These are phyloP conservation scores for Eremophila alpestris DNA, from an alignment of 2,797 vertebrate genomes.

Conservation along the genomic window DNA sequence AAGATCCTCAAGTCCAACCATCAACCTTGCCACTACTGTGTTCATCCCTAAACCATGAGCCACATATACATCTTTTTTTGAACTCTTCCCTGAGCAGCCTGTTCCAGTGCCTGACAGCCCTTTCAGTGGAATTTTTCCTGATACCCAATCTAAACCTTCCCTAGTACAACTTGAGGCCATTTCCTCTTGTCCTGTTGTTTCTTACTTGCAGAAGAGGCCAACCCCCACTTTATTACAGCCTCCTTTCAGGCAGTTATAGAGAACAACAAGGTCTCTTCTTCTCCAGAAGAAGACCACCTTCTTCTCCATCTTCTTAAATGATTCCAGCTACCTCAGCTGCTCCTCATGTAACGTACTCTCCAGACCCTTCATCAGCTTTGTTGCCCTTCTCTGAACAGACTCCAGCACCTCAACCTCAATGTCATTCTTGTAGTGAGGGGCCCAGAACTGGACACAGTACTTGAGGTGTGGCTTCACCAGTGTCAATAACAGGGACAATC, in stretches of 20 bases:
- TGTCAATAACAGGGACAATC: too few relatives aligned
- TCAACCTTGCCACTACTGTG: not conserved
- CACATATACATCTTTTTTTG: not conserved
- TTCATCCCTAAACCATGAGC: not conserved
- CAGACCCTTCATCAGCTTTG: not conserved
- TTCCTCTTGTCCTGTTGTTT: not conserved
- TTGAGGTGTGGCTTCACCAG: not conserved
- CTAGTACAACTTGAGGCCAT: not conserved
- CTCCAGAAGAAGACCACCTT: too few relatives aligned
- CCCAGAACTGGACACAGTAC: not conserved
- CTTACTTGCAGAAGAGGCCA: not conserved
- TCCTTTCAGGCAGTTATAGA: not conserved
- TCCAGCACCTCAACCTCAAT: not conserved
- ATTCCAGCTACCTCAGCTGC: not conserved
- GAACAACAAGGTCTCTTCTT: not conserved
- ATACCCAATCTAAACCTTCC: not conserved
- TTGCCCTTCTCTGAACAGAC: not conserved
- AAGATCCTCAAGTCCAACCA: not conserved
- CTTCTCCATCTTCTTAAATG: too few relatives aligned
- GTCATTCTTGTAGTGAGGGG: not conserved
- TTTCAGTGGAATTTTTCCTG: not conserved
- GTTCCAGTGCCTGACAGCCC: not conserved
- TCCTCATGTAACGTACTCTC: not conserved
- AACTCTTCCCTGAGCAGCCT: not conserved
- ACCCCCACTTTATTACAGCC: not conserved